Evolutionary conservation across 92 coral and sea anemone species (phyloP).

Genomic region (Zoanthus solanderi): DNA sequence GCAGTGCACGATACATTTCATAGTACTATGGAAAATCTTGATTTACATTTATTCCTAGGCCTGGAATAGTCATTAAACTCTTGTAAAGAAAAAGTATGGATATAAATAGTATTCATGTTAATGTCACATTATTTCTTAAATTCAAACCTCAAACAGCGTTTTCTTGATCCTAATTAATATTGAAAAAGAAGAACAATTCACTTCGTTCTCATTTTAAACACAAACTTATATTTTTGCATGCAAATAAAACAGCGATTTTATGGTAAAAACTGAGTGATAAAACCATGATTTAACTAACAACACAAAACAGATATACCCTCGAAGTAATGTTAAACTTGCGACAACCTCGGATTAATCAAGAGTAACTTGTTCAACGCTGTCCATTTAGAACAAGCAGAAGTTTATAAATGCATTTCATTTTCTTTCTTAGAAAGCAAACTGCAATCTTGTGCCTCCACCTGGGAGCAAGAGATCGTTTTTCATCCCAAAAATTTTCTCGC

Average conservation of each 20-base stretch:
- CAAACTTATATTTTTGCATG: slow-evolving; percentile 25
- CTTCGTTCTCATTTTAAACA: slow-evolving; percentile 26
- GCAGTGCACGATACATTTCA: slow-evolving; percentile 48
- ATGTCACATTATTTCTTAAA: slow-evolving; percentile 7
- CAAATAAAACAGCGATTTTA: slow-evolving; percentile 29
- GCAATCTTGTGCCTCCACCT: slow-evolving; percentile 28
- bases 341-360: neutral
- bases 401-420: neutral
- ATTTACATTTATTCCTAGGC: neutral
- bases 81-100: slow-evolving; percentile 27
- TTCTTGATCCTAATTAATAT: slow-evolving; percentile 47
- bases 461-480: slow-evolving; percentile 4
- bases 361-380: neutral
- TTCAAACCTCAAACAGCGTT: slow-evolving; percentile 47
- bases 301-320: neutral
- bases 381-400: slow-evolving; percentile 3
- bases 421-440: slow-evolving; percentile 51
- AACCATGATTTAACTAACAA: neutral
- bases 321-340: neutral
- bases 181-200: slow-evolving; percentile 46
- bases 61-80: neutral
- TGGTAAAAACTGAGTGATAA: slow-evolving; percentile 3
- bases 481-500: neutral
- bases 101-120: slow-evolving; percentile 14
- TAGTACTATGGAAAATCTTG: slow-evolving; percentile 30